phyloP scores from a whole-genome alignment of 1,140 invertebrate genomes.

The Calycopis cecrops region DNA sequence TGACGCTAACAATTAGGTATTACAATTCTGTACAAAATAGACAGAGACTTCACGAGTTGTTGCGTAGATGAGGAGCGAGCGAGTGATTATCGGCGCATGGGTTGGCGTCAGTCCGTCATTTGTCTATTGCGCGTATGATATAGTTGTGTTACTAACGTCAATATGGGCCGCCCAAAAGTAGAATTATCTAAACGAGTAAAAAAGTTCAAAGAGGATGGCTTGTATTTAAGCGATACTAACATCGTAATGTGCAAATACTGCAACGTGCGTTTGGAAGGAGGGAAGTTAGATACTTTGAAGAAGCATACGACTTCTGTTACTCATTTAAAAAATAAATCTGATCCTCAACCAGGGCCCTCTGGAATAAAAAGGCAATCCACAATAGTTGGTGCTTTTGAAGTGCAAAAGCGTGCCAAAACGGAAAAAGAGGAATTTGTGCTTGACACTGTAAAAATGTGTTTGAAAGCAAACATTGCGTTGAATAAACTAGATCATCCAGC shows the following conservation, averaged over 20 bases:
- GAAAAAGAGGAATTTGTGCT: conserved; percentile 10
- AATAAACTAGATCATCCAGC: too few relatives aligned
- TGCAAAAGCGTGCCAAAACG: conserved; percentile 9
- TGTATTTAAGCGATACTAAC: conserved; percentile 8
- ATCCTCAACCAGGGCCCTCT: conserved; percentile 10
- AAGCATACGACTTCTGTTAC: conserved; percentile 6
- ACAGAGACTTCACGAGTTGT: too few relatives aligned
- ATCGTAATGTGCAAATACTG: conserved; percentile 9
- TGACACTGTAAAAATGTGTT: conserved; percentile 5
- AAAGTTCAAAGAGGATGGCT: conserved; percentile 7
- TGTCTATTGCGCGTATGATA: too few relatives aligned
- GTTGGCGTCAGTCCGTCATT: too few relatives aligned
- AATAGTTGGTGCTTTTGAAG: conserved; percentile 12
- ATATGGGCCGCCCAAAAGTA: conserved; percentile 4
- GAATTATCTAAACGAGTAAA: conserved; percentile 6
- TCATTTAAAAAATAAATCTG: conserved; percentile 10
- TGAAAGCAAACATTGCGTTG: too few relatives aligned
- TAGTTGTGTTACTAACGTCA: not conserved
- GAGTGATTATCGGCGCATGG: too few relatives aligned
- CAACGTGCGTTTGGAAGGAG: conserved; percentile 9
- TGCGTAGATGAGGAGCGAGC: too few relatives aligned
- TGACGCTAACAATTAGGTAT: too few relatives aligned
- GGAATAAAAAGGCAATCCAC: conserved; percentile 10
- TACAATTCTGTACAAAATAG: too few relatives aligned
- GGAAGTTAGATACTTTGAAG: conserved; percentile 9